phyloP scores from a whole-genome alignment of 1,140 invertebrate genomes.

The Drosophila sproati region DNA sequence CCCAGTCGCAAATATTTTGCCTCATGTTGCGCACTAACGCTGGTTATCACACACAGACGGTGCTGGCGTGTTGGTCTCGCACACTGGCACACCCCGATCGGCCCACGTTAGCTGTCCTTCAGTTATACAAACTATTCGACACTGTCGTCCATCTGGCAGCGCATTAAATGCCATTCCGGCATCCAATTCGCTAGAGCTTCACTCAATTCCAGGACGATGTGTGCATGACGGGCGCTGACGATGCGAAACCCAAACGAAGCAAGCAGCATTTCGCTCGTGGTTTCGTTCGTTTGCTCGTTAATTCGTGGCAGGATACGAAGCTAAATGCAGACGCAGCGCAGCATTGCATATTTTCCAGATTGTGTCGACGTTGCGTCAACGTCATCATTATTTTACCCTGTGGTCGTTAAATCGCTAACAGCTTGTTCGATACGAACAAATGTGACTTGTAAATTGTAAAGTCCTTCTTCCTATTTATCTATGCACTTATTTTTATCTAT shows the following conservation, averaged over 20 bases:
- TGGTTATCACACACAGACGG: slow-evolving; percentile 12
- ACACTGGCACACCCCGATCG: background rate
- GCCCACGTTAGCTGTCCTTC: slow-evolving; percentile 9
- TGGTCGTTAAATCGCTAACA: background rate
- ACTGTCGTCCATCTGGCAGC: slow-evolving; percentile 47
- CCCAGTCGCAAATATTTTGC: slow-evolving; percentile 51
- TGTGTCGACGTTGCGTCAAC: slow-evolving; percentile 29
- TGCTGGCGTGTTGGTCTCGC: background rate
- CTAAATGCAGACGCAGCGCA: slow-evolving; percentile 25
- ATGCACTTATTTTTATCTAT: too few relatives aligned
- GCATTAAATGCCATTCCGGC: slow-evolving; percentile 77
- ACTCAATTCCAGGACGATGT: slow-evolving; percentile 56
- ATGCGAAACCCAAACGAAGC: slow-evolving; percentile 1
- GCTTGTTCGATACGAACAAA: background rate
- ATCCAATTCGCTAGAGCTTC: slow-evolving; percentile 66
- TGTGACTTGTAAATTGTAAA: background rate
- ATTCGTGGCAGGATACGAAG: background rate
- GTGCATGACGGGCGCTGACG: slow-evolving; percentile 13
- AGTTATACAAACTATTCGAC: slow-evolving; percentile 15
- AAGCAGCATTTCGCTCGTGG: slow-evolving; percentile 5
- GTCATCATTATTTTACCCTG: slow-evolving; percentile 37
- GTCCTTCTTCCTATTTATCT: too few relatives aligned
- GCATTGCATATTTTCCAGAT: slow-evolving; percentile 72
- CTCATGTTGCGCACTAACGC: slow-evolving; percentile 47
- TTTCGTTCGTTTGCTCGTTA: slow-evolving; percentile 3